Conservation (phyloP, 2,888 invertebrate genomes). For the Baccha elongata region DNA sequence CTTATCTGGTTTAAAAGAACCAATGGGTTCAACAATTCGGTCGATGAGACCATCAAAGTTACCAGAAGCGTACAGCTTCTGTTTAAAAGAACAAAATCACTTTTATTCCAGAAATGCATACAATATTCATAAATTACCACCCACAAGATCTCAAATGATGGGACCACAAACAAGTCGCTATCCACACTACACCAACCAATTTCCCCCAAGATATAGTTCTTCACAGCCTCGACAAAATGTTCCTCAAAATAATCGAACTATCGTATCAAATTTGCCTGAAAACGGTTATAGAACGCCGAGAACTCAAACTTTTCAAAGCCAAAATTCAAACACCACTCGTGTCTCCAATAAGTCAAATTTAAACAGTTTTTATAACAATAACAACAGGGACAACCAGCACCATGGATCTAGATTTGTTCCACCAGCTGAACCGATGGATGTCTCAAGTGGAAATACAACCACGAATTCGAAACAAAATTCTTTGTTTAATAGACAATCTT, state of each 20-base stretch:
- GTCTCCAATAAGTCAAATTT: not conserved
- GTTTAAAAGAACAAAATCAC: slow-evolving; percentile 48
- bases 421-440: no score
- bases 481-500: not conserved
- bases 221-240: not conserved
- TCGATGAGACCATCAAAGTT: slow-evolving; percentile 3
- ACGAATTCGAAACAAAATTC: not conserved
- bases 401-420: no score
- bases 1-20: no score
- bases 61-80: slow-evolving; percentile 36
- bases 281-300: no score
- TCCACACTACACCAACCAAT: not conserved
- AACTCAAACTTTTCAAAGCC: no score
- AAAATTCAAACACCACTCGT: not conserved
- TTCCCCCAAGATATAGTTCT: not conserved
- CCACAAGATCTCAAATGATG: not conserved
- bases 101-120: not conserved
- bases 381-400: not conserved
- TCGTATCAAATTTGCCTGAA: not conserved
- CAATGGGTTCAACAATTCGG: no score
- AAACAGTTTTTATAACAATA: not conserved
- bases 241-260: not conserved
- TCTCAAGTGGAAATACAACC: not conserved
- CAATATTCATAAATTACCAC: not conserved
- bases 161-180: not conserved